Conservation (phyloP, 2,888 invertebrate genomes). For the Synanthedon formicaeformis region DNA sequence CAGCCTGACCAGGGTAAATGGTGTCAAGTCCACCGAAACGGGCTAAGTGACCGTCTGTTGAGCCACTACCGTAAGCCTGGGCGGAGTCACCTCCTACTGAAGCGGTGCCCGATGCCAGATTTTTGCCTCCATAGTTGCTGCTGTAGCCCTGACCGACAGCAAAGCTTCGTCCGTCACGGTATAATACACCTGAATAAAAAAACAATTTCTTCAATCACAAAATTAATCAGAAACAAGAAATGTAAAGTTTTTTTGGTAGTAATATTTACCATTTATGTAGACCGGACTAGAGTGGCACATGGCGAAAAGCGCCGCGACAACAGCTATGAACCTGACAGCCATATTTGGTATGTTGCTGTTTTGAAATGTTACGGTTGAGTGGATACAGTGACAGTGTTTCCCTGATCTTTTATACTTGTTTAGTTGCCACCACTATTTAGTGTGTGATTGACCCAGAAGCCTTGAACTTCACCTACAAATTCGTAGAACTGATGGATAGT, state of each 20-base stretch:
- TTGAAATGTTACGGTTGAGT: slow-evolving; percentile 40
- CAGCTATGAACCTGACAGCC: slow-evolving; percentile 49
- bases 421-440: slow-evolving; percentile 28
- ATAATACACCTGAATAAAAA: slow-evolving; percentile 26
- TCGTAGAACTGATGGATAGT: slow-evolving; percentile 27
- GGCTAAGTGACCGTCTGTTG: slow-evolving; percentile 15
- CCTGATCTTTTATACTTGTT: slow-evolving; percentile 54
- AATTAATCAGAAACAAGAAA: not conserved
- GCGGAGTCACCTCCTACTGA: slow-evolving; percentile 25
- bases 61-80: slow-evolving; percentile 30
- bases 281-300: slow-evolving; percentile 45
- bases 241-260: not conserved
- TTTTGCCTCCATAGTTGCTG: slow-evolving; percentile 25
- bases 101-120: slow-evolving; percentile 34
- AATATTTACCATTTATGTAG: slow-evolving; percentile 43
- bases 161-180: slow-evolving; percentile 47
- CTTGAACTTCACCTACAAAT: slow-evolving; percentile 56
- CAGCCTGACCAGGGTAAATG: slow-evolving; percentile 29
- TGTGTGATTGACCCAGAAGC: slow-evolving; percentile 35
- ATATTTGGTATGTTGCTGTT: slow-evolving; percentile 25
- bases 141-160: slow-evolving; percentile 37
- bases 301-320: slow-evolving; percentile 42
- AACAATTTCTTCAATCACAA: not conserved
- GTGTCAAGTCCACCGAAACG: slow-evolving; percentile 25
- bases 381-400: slow-evolving; percentile 67